Conservation (phyloP, 2,113 vertebrate species). For the Microtus oregoni region DNA sequence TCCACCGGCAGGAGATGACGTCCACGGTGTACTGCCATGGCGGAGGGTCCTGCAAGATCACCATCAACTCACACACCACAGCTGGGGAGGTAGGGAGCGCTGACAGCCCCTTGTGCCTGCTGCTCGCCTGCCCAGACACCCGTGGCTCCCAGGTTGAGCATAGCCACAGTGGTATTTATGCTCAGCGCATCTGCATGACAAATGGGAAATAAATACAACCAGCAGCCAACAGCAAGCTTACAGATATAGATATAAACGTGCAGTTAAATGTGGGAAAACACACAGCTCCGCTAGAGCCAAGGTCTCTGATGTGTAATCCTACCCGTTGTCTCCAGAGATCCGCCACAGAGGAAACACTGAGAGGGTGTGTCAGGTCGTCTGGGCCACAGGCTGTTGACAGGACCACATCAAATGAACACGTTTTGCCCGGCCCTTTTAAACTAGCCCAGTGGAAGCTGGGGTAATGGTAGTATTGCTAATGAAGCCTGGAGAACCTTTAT, state of each 20-base stretch:
- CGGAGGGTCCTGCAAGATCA: constrained; percentile 98
- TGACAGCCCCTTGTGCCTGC: fast-evolving
- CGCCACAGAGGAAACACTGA: fast-evolving
- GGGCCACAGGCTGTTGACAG: background rate
- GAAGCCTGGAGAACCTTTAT: background rate
- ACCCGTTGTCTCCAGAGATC: fast-evolving
- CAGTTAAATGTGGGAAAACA: background rate
- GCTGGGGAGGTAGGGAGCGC: constrained; percentile 94
- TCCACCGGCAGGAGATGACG: constrained; percentile 95
- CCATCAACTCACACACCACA: constrained; percentile 96
- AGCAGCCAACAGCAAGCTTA: no score
- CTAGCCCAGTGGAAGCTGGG: background rate
- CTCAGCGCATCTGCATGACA: fast-evolving
- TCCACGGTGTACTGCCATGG: constrained; percentile 97
- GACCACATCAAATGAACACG: background rate
- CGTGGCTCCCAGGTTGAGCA: fast-evolving
- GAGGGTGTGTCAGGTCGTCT: fast-evolving
- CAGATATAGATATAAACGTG: background rate
- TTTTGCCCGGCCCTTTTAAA: background rate
- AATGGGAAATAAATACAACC: background rate
- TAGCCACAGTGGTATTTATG: fast-evolving
- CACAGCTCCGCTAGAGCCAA: fast-evolving
- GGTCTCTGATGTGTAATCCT: background rate
- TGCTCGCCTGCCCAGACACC: fast-evolving
- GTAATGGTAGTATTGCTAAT: background rate